Evolutionary conservation across 2,888 invertebrate species (phyloP), one percentile per base, ranked within the genome.

Genomic region (Athalia rosae): DNA sequence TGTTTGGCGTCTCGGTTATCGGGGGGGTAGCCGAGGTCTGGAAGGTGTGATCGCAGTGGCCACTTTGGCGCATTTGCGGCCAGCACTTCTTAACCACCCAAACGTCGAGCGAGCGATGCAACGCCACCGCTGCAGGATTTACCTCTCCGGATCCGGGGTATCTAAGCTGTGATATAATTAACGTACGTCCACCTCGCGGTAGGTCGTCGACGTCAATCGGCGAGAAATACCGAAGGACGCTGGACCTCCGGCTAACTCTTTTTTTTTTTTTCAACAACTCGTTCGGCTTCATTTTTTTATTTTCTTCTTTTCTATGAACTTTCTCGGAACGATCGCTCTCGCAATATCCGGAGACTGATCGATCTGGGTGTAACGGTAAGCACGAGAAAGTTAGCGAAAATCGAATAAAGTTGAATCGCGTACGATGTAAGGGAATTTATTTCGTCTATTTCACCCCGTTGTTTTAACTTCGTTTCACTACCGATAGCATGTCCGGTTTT

Each of bases 61-160:
- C 6, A 69, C 43, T 69, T 43, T 28, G 43, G 69, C 56, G 11
- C 69, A 53, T n/a, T 69, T 69, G 56, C 53, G 69, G n/a, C 53
- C 28, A 53, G 56, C 6, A 53, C 53, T 69, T 53, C 11, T 53
- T 13, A 4, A 41, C 56, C 56, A 41, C n/a, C 41, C 53, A 69
- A 53, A 56, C 6, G 69, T 69, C 53, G 56, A 50, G 56, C 53
- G 56, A 50, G 56, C 28, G 69, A 53, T 53, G 41, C 69, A 43
- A 28, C 28, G 28, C 28, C 28, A 28, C 28, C 28, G 28, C 28
- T 28, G 28, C 28, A 28, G 28, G 28, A 28, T 28, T 2, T 28
- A 28, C 28, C 28, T n/a, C n/a, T n/a, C n/a, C n/a, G n/a, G n/a
- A n/a, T n/a, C n/a, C n/a, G n/a, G n/a, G n/a, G n/a, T n/a, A n/a